Base-by-base conservation (phyloP, 2,888 invertebrate species). In the Acronicta alni region DNA sequence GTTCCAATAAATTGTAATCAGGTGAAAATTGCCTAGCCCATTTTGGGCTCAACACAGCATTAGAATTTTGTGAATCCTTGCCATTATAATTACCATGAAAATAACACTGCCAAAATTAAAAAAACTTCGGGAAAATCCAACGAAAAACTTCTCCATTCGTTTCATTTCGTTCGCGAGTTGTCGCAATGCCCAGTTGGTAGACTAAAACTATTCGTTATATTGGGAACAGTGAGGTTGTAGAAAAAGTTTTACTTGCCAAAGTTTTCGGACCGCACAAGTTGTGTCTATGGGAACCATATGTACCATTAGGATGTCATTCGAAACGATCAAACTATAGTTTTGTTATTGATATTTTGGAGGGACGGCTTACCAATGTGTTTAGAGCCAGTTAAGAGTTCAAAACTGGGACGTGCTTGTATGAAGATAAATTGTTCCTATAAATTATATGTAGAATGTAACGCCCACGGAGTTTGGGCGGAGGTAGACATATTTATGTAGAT, bases 171-270 rank as follows among this genome's bases (percentile, higher is more conserved):
- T 39, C 15, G 0, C 30, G 12, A 67, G 41, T 46, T 42, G 9
- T 26, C 7, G 14, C 14, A 41, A 30, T 18, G 41, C 14, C 23
- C 18, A 17, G 20, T 26, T 46, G 18, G 17, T 12, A 8, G 35
- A 49, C 39, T 42, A 35, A 23, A 72, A 63, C 59, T 63, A 63
- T 67, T 38, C 20, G 39, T 45, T 63, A 67, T 67, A 67, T 70
- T 58, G 56, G 54, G 56, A 59, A 53, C 49, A 37, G 32, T 38
- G 48, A 47, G 30, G 23, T 32, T 8, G 18, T 18, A 46, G 30
- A 4, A 10, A 39, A 42, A 56, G 51, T 69, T 67, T 61, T 1
- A 8, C 41, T 16, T 8, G 8, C 2, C 38, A 42, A 64, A 60
- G 17, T 64, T 46, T 14, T 55, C 1, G 43, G 46, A 20, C 15